Percentiles rank a stretch among this genome's conserved stretches.
Evolutionary conservation across 2,113 vertebrate species (phyloP).

Genomic region (Origma solitaria): DNA sequence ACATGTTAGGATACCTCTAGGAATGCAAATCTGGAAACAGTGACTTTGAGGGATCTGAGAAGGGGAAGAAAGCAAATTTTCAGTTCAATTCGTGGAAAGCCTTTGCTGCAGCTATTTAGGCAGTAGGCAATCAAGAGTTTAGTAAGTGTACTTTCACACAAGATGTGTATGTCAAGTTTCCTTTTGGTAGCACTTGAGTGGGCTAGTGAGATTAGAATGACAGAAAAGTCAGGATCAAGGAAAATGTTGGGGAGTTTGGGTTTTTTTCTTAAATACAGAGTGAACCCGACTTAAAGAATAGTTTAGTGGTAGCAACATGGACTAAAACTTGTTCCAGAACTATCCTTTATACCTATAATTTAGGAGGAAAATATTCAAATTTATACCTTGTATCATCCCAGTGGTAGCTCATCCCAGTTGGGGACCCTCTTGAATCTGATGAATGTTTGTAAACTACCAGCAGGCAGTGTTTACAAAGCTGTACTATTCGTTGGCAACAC

Average conservation of each 20-base stretch:
- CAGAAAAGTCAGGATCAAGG: neutral
- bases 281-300: neutral
- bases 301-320: neutral
- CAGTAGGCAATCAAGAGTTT: neutral
- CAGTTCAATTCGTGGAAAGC: conserved; percentile 14
- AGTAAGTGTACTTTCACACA: neutral
- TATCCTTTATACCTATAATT: neutral
- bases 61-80: conserved; percentile 59
- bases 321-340: neutral
- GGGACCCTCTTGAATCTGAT: conserved; percentile 82
- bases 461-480: conserved; percentile 94
- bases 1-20: conserved; percentile 52
- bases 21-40: conserved; percentile 58
- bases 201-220: neutral
- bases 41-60: conserved; percentile 53
- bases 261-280: neutral
- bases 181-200: neutral
- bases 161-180: neutral
- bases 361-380: neutral
- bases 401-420: conserved; percentile 80
- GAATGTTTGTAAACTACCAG: conserved; percentile 95
- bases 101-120: neutral
- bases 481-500: conserved; percentile 91
- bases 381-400: conserved; percentile 92
- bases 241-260: neutral